Evolutionary conservation across 2,888 invertebrate species (phyloP).

Genomic region (Hipparchia semele): DNA sequence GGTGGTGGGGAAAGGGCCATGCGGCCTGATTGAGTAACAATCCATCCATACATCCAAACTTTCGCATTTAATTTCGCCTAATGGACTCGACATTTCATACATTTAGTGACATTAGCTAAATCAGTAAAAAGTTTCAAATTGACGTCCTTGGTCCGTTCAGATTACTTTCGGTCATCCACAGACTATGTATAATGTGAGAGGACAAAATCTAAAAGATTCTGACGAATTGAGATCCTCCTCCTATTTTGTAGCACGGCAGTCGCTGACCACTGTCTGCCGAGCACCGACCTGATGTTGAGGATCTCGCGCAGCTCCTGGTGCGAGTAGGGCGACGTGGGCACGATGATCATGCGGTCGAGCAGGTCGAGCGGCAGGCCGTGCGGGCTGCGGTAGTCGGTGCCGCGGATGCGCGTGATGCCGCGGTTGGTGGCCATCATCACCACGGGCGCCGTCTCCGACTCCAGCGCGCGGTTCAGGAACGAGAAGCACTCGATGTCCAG

Average conservation of each 20-base stretch:
- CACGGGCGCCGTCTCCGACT: conserved; percentile 98
- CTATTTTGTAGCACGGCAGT: too few species aligned
- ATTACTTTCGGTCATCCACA: too few species aligned
- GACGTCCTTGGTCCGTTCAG: too few species aligned
- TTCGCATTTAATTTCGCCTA: too few species aligned
- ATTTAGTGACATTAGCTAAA: too few species aligned
- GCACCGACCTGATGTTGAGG: conserved; percentile 83
- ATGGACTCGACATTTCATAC: too few species aligned
- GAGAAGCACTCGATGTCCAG: conserved; percentile 99
- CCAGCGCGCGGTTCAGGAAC: conserved; percentile 97
- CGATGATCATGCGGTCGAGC: conserved; percentile 97
- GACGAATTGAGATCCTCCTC: too few species aligned
- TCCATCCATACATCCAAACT: too few species aligned
- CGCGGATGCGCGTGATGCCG: conserved; percentile 96
- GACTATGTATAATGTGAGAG: too few species aligned
- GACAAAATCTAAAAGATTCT: too few species aligned
- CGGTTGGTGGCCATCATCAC: conserved; percentile 99
- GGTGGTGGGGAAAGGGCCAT: too few species aligned
- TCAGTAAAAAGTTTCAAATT: too few species aligned
- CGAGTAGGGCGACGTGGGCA: conserved; percentile 94
- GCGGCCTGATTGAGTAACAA: neutral
- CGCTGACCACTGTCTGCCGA: neutral
- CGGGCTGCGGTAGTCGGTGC: conserved; percentile 96
- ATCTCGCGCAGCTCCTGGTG: conserved; percentile 96
- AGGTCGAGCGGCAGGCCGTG: conserved; percentile 99